These are phyloP conservation scores for Subacronicta megacephala DNA, from an alignment of 2,888 invertebrate genomes.

Conservation along the genomic window DNA sequence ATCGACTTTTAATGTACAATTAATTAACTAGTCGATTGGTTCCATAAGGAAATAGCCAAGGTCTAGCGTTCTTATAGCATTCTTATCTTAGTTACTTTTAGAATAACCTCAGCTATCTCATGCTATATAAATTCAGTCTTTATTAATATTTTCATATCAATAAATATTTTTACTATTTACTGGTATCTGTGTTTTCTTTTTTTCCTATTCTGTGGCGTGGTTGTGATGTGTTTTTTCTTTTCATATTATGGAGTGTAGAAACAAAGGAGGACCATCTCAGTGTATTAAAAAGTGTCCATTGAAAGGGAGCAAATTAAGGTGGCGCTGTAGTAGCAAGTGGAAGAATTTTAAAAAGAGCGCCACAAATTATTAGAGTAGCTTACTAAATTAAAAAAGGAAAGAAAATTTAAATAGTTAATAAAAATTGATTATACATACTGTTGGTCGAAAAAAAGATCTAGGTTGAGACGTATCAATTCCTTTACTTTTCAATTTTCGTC, in stretches of 20 bases:
- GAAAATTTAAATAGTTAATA: too few species aligned
- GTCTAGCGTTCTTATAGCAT: not conserved
- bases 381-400: too few species aligned
- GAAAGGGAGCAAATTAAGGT: too few species aligned
- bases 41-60: not conserved
- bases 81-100: constrained; percentile 19
- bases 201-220: constrained; percentile 43
- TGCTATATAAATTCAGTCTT: constrained; percentile 9
- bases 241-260: constrained; percentile 24
- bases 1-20: not conserved
- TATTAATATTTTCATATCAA: constrained; percentile 37
- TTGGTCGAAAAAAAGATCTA: too few species aligned
- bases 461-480: too few species aligned
- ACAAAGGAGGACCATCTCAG: too few species aligned
- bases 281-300: too few species aligned
- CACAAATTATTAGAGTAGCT: too few species aligned
- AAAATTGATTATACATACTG: too few species aligned
- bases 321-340: too few species aligned
- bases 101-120: constrained; percentile 19
- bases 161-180: constrained; percentile 50
- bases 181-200: constrained; percentile 57
- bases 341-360: too few species aligned
- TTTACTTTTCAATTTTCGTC: too few species aligned
- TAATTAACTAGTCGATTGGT: not conserved
- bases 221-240: constrained; percentile 26